These are phyloP conservation scores for Chrysaora quinquecirrha DNA, from an alignment of 30 jellyfish, hydroid and myxozoan genomes.

Conservation along the genomic window DNA sequence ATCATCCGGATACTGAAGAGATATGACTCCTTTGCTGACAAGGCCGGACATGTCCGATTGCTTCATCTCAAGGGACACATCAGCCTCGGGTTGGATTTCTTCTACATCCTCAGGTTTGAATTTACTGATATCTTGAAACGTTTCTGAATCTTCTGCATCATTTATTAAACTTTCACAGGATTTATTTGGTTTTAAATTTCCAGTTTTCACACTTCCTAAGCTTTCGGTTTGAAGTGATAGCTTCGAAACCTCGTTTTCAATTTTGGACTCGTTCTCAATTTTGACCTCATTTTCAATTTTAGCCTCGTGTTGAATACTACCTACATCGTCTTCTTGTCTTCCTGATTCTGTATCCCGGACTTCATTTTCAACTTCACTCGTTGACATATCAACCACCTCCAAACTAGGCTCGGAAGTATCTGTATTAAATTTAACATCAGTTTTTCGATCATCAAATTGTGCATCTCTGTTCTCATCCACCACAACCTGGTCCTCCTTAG, in stretches of 20 bases:
- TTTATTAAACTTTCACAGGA: slow-evolving; percentile 4
- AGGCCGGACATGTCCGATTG: slow-evolving; percentile 67
- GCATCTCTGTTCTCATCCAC: background rate
- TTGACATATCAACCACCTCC: background rate
- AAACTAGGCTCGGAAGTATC: background rate
- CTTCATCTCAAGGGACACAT: slow-evolving; percentile 27
- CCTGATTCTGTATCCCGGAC: background rate
- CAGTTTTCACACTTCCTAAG: background rate
- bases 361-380: slow-evolving; percentile 3
- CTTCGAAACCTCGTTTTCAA: background rate
- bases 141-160: slow-evolving; percentile 60
- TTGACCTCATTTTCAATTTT: no score
- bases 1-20: slow-evolving; percentile 95
- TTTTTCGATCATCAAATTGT: background rate
- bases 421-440: background rate
- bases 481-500: background rate
- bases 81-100: slow-evolving; percentile 23
- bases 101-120: slow-evolving; percentile 16
- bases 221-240: background rate
- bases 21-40: slow-evolving; percentile 87
- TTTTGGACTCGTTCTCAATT: no score
- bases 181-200: background rate
- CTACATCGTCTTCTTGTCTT: background rate
- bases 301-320: background rate
- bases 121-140: slow-evolving; percentile 42